Evolutionary conservation across 2,113 vertebrate genomes (phyloP), one percentile per base, ranked within the genome.

Genomic region (Brachyistius frenatus): DNA sequence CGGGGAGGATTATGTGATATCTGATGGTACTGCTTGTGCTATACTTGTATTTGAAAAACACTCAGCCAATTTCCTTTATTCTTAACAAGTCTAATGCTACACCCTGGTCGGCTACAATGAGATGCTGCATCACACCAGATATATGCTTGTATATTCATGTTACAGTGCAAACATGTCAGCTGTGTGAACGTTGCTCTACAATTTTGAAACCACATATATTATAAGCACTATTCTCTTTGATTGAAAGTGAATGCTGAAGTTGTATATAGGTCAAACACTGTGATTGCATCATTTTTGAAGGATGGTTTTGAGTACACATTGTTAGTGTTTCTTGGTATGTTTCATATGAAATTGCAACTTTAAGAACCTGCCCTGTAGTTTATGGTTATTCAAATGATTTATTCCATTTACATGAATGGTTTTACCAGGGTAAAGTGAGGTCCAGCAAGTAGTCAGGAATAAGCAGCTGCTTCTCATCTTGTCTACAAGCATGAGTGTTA

Each of bases 401-500:
- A 77, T 81, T 62, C 68, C 75, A 62, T 83, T 80, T 75, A 68
- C 62, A 71, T 64, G 78, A 86, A 76, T 76, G 30, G 74, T 71
- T 84, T 74, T 66, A 71, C 50, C 78, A 66, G 67, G 49, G 30
- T 63, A 73, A 80, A 73, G 39, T 64, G 72, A 66, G 69, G 73
- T 66, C 69, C 73, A 81, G 68, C 76, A 60, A 85, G 88, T 85
- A 88, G 89, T 67, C 73, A 76, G 72, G 58, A 71, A 73, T 73
- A 64, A 82, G 72, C 92, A 93, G 91, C 92, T 92, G 91, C 83
- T 89, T 93, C 89, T 89, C 87, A 87, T 93, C 88, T 90, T 67
- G 78, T 80, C 63, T 72, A 64, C 84, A 82, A 89, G 76, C 57
- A 5, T 78, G 67, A 70, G 80, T 90, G 86, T 90, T 90, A 71